Evolutionary conservation across 2,113 vertebrate species (phyloP).

Genomic region (Tinamus guttatus): DNA sequence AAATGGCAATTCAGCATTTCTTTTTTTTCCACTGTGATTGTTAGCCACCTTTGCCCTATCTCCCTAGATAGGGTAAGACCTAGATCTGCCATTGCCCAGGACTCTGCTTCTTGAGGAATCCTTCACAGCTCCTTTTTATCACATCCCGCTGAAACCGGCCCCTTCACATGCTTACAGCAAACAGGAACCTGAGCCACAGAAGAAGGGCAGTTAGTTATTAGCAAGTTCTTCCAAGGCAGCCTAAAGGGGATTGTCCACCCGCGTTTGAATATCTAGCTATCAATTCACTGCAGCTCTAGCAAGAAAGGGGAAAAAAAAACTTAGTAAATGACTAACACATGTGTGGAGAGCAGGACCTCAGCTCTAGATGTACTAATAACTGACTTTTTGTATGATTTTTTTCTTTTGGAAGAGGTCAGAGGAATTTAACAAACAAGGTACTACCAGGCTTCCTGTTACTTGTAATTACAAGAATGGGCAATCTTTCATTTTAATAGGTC

Average conservation of each 20-base stretch:
- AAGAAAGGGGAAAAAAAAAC: background rate
- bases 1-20: background rate
- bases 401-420: conserved; percentile 50
- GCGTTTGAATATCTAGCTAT: conserved; percentile 59
- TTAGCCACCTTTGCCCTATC: background rate
- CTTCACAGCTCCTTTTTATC: background rate
- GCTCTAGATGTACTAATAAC: conserved; percentile 56
- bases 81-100: background rate
- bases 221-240: conserved; percentile 59
- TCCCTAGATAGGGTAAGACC: background rate
- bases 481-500: conserved; percentile 71
- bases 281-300: conserved; percentile 51
- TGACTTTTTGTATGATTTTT: conserved; percentile 47
- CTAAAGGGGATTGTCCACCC: conserved; percentile 68
- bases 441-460: conserved; percentile 61
- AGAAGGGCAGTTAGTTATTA: conserved; percentile 63
- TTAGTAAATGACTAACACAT: conserved; percentile 62
- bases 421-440: conserved; percentile 64
- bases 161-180: background rate
- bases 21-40: background rate
- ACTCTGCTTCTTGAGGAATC: background rate
- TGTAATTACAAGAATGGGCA: conserved; percentile 64
- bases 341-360: conserved; percentile 47
- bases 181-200: conserved; percentile 28
- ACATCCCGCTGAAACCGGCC: background rate